A percentile compares a stretch with the other conserved stretches of the same genome.
Evolutionary conservation across 37 sponge, comb jelly and placozoan genomes (phyloP).

Genomic region (Beroe forskalii): DNA sequence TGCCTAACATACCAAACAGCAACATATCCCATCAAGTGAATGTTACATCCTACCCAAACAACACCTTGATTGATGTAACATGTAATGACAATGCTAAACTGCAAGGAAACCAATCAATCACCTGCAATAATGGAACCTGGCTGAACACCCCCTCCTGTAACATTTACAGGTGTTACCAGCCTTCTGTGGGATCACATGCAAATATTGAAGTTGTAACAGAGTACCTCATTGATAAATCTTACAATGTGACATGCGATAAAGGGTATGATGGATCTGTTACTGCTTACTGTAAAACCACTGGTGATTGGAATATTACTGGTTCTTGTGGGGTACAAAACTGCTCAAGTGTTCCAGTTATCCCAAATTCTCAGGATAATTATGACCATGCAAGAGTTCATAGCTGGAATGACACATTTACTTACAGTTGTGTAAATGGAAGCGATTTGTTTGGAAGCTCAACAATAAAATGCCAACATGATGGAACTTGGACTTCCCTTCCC

Average conservation of each 20-base stretch:
- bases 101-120: neutral
- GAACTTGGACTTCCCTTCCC: constrained; percentile 9
- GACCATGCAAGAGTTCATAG: neutral
- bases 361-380: neutral
- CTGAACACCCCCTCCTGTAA: neutral
- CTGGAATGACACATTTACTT: constrained; percentile 48
- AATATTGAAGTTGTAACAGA: neutral
- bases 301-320: constrained; percentile 30
- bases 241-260: constrained; percentile 26
- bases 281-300: neutral
- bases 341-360: neutral
- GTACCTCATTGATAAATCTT: neutral
- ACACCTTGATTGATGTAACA: neutral
- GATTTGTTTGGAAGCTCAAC: neutral
- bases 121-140: constrained; percentile 37
- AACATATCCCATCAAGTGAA: neutral
- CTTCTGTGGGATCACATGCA: neutral
- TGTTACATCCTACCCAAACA: neutral
- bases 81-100: constrained; percentile 22
- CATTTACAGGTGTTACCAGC: constrained; percentile 9
- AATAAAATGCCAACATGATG: constrained; percentile 29
- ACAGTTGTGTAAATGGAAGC: constrained; percentile 36
- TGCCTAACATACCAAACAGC: constrained; percentile 10
- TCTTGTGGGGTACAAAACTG: constrained; percentile 18
- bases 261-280: constrained; percentile 42